Conservation (phyloP, 30 jellyfish, hydroid and myxozoan species). For the Cassiopea andromeda region DNA sequence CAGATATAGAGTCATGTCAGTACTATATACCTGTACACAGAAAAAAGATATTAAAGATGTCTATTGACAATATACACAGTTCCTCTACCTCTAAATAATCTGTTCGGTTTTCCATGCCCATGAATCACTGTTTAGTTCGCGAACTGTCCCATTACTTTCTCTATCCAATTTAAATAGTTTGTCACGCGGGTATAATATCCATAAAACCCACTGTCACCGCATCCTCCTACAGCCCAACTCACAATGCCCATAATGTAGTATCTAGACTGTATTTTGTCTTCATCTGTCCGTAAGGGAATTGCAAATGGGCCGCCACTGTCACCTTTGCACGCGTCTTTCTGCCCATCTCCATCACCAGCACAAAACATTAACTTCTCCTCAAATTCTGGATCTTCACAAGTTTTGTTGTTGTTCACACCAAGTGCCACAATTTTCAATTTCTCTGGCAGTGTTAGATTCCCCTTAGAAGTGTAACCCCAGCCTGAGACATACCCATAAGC, state of each 20-base stretch:
- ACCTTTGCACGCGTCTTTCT: constrained; percentile 69
- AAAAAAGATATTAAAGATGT: too few species aligned
- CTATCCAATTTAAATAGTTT: constrained; percentile 60
- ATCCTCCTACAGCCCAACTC: constrained; percentile 47
- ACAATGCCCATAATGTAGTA: constrained; percentile 63
- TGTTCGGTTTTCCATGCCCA: too few species aligned
- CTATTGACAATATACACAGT: too few species aligned
- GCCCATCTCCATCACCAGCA: constrained; percentile 37
- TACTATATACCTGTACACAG: too few species aligned
- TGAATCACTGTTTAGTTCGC: too few species aligned
- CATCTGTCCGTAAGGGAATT: constrained; percentile 21
- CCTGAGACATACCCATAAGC: constrained; percentile 62
- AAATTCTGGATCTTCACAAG: constrained; percentile 22
- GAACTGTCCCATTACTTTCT: constrained; percentile 7
- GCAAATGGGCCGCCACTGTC: constrained; percentile 86
- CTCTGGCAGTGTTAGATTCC: not conserved
- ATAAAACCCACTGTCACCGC: constrained; percentile 1
- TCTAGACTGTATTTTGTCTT: not conserved
- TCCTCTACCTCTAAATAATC: too few species aligned
- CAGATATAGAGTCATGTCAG: too few species aligned
- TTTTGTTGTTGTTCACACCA: constrained; percentile 30
- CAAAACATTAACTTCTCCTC: constrained; percentile 22
- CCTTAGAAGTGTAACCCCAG: constrained; percentile 51
- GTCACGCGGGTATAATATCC: constrained; percentile 75
- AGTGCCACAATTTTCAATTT: constrained; percentile 8